Conservation (phyloP, 2,113 vertebrate species). For the Strix uralensis region DNA sequence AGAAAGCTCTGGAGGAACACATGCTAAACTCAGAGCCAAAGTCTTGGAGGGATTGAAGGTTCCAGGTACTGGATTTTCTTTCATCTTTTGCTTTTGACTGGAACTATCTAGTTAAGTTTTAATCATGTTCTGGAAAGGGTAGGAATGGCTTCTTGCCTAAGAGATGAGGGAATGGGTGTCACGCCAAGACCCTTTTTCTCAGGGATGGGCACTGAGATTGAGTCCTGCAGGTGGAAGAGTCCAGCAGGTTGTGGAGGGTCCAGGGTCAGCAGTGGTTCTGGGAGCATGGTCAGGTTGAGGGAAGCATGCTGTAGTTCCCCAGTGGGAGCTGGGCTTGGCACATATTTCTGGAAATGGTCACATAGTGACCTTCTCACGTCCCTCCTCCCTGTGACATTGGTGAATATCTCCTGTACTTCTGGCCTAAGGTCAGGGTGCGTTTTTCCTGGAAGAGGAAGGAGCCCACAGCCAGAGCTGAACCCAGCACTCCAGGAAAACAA, state of each 20-base stretch:
- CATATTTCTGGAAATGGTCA: background rate
- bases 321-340: background rate
- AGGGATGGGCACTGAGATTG: background rate
- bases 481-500: background rate
- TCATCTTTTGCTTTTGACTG: background rate
- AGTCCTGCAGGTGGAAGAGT: background rate
- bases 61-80: background rate
- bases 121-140: background rate
- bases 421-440: background rate
- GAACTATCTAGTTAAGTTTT: background rate
- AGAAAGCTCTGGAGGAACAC: conserved; percentile 39
- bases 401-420: background rate
- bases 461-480: background rate
- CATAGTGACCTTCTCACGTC: background rate
- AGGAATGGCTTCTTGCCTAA: background rate
- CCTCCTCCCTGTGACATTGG: background rate
- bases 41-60: background rate
- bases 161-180: background rate
- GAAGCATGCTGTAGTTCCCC: background rate
- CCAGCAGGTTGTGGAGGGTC: background rate
- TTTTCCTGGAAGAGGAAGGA: background rate
- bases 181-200: background rate
- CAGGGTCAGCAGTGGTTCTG: fast-evolving
- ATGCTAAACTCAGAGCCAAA: conserved; percentile 3
- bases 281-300: fast-evolving